A percentile compares a stretch with the other conserved stretches of the same genome.
phyloP scores from a whole-genome alignment of 2,113 vertebrate species.

The Phycodurus eques region DNA sequence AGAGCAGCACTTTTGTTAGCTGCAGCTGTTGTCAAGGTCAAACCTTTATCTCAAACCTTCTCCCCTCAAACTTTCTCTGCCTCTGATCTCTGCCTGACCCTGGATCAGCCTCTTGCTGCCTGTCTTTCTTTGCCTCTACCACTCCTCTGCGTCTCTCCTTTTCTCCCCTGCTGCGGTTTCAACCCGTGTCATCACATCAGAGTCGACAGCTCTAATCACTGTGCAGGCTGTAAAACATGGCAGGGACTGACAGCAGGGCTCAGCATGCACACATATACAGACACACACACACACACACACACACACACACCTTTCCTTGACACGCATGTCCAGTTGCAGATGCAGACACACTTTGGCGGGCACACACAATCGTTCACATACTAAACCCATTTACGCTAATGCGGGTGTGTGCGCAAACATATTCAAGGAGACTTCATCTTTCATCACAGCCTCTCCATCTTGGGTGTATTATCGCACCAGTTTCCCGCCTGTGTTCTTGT shows the following conservation, averaged over 20 bases:
- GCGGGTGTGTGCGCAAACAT: background rate
- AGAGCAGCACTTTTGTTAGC: constrained; percentile 24
- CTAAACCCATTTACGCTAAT: constrained; percentile 10
- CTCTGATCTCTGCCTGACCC: constrained; percentile 62
- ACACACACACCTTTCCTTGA: constrained; percentile 15
- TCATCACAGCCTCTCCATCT: constrained; percentile 32
- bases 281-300: constrained; percentile 50
- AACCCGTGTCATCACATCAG: constrained; percentile 70
- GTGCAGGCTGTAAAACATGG: constrained; percentile 73
- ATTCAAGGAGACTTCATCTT: constrained; percentile 39
- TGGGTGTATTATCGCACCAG: constrained; percentile 33
- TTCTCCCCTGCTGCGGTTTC: constrained; percentile 63
- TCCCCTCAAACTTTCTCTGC: constrained; percentile 56
- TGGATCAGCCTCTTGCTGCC: constrained; percentile 42
- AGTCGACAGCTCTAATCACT: constrained; percentile 73
- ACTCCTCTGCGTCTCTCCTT: constrained; percentile 17
- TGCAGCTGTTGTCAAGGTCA: constrained; percentile 57
- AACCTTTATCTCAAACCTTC: constrained; percentile 43
- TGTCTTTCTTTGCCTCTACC: constrained; percentile 16
- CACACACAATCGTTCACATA: constrained; percentile 11
- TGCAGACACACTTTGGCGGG: constrained; percentile 21
- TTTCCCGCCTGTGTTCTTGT: constrained; percentile 50
- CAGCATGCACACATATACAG: constrained; percentile 56
- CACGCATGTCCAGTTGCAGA: constrained; percentile 16
- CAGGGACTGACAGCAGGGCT: constrained; percentile 70